Evolutionary conservation across 2,797 vertebrate species (phyloP), one percentile per base, ranked within the genome.

Genomic region (Enteromius anoplus): DNA sequence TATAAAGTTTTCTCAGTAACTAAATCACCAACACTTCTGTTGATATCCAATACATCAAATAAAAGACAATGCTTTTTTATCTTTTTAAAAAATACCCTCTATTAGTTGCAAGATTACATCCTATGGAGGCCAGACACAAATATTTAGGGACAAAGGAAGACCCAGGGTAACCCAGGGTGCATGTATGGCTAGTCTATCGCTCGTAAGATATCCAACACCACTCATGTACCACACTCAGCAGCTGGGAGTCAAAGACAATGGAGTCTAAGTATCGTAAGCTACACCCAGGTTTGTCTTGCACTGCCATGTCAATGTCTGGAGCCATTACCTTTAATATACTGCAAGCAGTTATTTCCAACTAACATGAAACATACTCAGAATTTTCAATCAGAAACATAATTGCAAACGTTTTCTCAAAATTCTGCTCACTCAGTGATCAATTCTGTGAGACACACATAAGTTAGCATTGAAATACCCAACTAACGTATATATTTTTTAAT

Each of bases 161-260:
- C n/a, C n/a, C n/a, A n/a, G n/a, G n/a, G n/a, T n/a, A n/a, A 80
- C 71, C 60, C 51, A 51, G 75, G 37, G 60, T 75, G 68, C 78
- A 80, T 78, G 80, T 65, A 85, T 79, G 82, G 85, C 80, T 87
- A 90, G 78, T 78, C 80, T 81, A 85, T 83, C 55, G 58, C 55
- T 37, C 45, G 37, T 77, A 26, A 82, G 82, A 88, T 81, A 87
- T 78, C 72, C 65, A 84, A 84, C 51, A 62, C 82, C 66, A 71
- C 83, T 80, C 49, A 85, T 76, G 77, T 55, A 47, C 83, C 78
- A 66, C 40, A 75, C 29, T 70, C 66, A 84, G 77, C 84, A 86
- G 82, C 78, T 88, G 84, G 80, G 75, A 86, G 80, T 55, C 12
- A 42, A 80, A 80, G 60, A 60, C 69, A 53, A 81, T 82, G 66